Base-by-base conservation (phyloP, 2,888 invertebrate species). In the Orthosia incerta region DNA sequence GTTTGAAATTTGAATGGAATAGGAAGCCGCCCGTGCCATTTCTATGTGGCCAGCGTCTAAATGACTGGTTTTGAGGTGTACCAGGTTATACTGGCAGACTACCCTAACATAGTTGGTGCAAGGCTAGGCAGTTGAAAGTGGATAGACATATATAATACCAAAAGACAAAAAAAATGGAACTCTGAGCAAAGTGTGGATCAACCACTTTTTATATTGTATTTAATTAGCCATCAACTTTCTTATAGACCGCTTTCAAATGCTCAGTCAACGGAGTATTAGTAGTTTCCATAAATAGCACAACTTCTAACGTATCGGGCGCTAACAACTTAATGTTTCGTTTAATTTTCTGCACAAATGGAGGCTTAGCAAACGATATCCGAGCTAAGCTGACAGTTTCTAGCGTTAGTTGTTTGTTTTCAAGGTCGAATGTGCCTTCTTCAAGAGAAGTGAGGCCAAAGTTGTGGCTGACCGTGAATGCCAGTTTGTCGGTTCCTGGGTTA, bases 371-470 rank as follows among this genome's bases (percentile, higher is more conserved):
- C 0, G 94, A 93, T 89, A 97, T 97, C 74, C 97, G 93, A 0
- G 92, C 82, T 50, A 97, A 89, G 48, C 92, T 91, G 0, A 93
- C 94, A 12, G 96, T 96, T 78, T 96, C 94, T 5, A 97, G 86
- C 0, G 95, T 89, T 16, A 94, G 91, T 66, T 97, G 97, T 53
- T 94, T 93, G 0, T 85, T 89, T 23, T 91, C 93, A 0, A 90
- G 94, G 93, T 94, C 97, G 63, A 79, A 89, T 1, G 74, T 82
- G 0, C 97, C 97, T 91, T 97, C 97, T 89, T 97, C 97, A 0
- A 97, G 86, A 0, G 97, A 96, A 0, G 96, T 95, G 3, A 97
- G 84, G 18, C 97, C 97, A 86, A 97, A 97, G 91, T 97, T 97
- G 84, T 97, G 97, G 70, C 97, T 96, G 7, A 97, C 93, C 9